Conservation (phyloP, 2,888 invertebrate genomes). For the Napeogenes sylphis region DNA sequence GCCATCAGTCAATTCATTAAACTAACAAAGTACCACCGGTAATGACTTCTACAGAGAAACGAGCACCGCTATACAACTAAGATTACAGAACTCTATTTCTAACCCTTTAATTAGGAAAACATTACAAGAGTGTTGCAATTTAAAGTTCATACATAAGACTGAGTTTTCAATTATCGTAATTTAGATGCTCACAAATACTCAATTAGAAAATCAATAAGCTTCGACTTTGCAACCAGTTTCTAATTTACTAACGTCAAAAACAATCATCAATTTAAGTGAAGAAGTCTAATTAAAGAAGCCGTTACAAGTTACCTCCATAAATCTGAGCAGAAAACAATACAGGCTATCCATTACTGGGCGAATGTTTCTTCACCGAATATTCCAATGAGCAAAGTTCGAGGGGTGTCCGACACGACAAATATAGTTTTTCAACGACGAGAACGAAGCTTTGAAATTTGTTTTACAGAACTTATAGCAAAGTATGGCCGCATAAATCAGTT, state of each 20-base stretch:
- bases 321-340: conserved; percentile 73
- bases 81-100: conserved; percentile 29
- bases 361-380: conserved; percentile 68
- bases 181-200: conserved; percentile 16
- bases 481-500: conserved; percentile 52
- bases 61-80: conserved; percentile 50
- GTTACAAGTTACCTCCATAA: conserved; percentile 77
- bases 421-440: conserved; percentile 70
- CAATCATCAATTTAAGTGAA: conserved; percentile 75
- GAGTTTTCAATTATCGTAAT: conserved; percentile 13
- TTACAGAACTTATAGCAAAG: conserved; percentile 43
- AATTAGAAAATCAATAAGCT: conserved; percentile 21
- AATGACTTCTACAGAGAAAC: conserved; percentile 69
- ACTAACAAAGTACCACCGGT: conserved; percentile 73
- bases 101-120: conserved; percentile 21
- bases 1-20: conserved; percentile 78
- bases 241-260: conserved; percentile 70
- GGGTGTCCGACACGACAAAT: conserved; percentile 56
- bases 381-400: conserved; percentile 67
- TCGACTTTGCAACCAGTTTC: conserved; percentile 32
- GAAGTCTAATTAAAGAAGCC: conserved; percentile 77
- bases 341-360: conserved; percentile 69
- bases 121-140: conserved; percentile 17
- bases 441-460: conserved; percentile 59
- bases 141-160: conserved; percentile 8